These are phyloP conservation scores for Miniopterus natalensis DNA, from an alignment of 2,113 vertebrate genomes.

Conservation along the genomic window DNA sequence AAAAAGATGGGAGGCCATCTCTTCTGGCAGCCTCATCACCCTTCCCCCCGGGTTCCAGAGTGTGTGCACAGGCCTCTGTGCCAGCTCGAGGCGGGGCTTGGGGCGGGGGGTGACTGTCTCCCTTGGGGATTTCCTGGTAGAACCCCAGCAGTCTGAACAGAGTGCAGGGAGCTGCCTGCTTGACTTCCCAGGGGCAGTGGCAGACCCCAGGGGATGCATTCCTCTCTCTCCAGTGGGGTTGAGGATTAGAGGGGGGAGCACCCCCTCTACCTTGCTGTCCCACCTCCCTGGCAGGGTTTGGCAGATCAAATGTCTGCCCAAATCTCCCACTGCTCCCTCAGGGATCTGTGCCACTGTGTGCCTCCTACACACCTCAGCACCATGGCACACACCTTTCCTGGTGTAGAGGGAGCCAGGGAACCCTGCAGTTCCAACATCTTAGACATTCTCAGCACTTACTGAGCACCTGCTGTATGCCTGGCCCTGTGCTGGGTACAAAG, in stretches of 20 bases:
- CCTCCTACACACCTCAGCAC: neutral
- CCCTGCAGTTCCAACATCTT: neutral
- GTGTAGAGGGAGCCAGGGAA: neutral
- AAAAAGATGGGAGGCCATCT: neutral
- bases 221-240: conserved; percentile 50
- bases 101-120: neutral
- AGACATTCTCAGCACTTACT: neutral
- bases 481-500: neutral
- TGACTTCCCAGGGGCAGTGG: neutral
- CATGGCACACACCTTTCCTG: neutral
- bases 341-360: neutral
- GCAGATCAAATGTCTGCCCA: conserved; percentile 71
- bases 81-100: neutral
- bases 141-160: neutral
- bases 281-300: neutral
- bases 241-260: conserved; percentile 60
- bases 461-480: neutral
- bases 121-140: neutral
- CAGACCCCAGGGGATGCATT: conserved; percentile 66
- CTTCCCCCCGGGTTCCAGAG: neutral
- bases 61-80: neutral
- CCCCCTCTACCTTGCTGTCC: neutral
- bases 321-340: neutral
- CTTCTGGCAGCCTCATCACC: neutral
- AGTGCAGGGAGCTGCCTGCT: neutral